phyloP scores from a whole-genome alignment of 2,797 vertebrate genomes.

The Cuculus canorus region DNA sequence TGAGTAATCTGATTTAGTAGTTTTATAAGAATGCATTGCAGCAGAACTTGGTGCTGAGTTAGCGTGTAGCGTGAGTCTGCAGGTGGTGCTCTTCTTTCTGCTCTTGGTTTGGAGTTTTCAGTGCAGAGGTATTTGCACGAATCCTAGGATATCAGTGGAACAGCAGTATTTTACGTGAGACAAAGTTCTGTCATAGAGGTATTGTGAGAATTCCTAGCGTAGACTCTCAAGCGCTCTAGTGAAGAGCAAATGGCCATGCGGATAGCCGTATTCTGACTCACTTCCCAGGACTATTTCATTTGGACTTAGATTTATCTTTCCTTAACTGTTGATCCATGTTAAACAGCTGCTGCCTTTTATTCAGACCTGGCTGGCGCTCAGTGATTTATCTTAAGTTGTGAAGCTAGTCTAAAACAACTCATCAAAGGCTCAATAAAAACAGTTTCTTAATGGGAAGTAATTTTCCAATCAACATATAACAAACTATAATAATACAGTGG shows the following conservation, averaged over 20 bases:
- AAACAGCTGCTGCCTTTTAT: slow-evolving; percentile 30
- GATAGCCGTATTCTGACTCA: background rate
- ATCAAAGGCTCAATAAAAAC: slow-evolving; percentile 27
- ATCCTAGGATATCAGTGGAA: background rate
- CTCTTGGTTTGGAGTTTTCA: background rate
- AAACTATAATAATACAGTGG: background rate
- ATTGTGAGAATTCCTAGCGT: background rate
- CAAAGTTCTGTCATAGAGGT: background rate
- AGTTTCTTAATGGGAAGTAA: slow-evolving; percentile 54
- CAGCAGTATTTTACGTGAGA: background rate
- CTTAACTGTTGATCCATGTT: background rate
- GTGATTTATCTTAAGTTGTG: background rate
- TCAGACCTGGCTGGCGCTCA: slow-evolving; percentile 9
- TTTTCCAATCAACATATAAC: slow-evolving; percentile 32
- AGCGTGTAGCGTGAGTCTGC: background rate
- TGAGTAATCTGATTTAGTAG: background rate
- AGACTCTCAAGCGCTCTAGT: background rate
- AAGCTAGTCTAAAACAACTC: background rate
- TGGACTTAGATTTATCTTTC: background rate
- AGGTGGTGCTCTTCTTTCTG: background rate
- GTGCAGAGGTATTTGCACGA: background rate
- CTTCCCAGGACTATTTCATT: background rate
- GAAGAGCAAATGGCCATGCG: background rate
- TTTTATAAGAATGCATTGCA: background rate
- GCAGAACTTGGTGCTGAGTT: background rate